Evolutionary conservation across 2,888 invertebrate genomes (phyloP), one percentile per base, ranked within the genome.

Genomic region (Chalcosyrphus nemorum): DNA sequence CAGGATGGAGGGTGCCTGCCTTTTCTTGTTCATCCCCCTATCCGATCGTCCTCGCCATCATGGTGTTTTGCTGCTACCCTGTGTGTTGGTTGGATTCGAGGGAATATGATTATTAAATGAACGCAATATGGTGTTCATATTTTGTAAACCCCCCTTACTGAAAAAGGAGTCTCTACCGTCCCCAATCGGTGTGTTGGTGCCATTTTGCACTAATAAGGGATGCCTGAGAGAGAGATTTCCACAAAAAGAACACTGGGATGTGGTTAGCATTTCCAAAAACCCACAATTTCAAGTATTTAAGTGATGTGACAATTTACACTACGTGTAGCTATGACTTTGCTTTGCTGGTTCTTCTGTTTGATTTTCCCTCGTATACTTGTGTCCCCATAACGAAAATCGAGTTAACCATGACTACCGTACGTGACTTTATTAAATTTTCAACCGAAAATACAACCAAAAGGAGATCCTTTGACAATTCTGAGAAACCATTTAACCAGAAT

Each of bases 391-490:
- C 84, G 80, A 75, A 84, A 84, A 84, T 84, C 84, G 80, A 84
- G 84, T 84, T 84, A 84, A 80, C 84, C 84, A 84, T 65, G 84
- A 84, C 80, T 75, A 56, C 59, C 43, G 80, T 80, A 84, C 84
- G 84, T 84, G 84, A 84, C 84, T 84, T 84, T 84, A 84, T 84
- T 84, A 84, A 84, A 84, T 80, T 84, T 84, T 80, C 70, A 84
- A 59, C 17, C 32, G 45, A 75, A 41, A 38, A 13, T 38, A 38
- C 38, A 32, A 32, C 32, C 32, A 9, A 35, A 11, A 50, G 43
- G 50, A 63, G 56, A 47, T 43, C 21, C 43, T 29, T 32, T 76
- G 35, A 70, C n/a, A 82, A 72, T 81, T 77, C 61, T 65, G 15
- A 32, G 59, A 78, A n/a, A 78, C 52, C 59, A 71, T 74, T 70